These are phyloP conservation scores for Siderastrea radians DNA, from an alignment of 92 coral and sea anemone species.

Conservation along the genomic window DNA sequence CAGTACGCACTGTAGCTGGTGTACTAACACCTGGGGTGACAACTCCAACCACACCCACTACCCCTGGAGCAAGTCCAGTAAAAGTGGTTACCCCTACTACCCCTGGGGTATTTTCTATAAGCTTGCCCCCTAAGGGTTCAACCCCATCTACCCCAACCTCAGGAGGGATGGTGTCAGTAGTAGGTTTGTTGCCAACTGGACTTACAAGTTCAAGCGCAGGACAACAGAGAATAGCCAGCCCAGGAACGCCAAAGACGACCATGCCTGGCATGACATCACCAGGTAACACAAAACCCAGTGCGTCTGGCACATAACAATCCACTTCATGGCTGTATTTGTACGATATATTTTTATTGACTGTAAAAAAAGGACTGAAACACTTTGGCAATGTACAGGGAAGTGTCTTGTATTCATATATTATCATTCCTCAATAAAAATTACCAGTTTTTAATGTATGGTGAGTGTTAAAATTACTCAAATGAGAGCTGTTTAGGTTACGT, in stretches of 20 bases:
- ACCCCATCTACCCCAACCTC: constrained; percentile 60
- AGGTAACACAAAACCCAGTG: constrained; percentile 32
- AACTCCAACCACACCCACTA: constrained; percentile 85
- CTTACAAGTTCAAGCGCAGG: not conserved
- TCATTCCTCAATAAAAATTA: too few species aligned
- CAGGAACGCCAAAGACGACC: constrained; percentile 18
- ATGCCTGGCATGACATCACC: constrained; percentile 9
- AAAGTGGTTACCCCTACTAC: constrained; percentile 64
- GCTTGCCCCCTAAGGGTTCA: constrained; percentile 75
- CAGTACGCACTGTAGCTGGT: constrained; percentile 58
- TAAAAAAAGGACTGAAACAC: not conserved
- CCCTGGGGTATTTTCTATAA: constrained; percentile 73
- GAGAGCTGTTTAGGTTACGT: too few species aligned
- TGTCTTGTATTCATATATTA: too few species aligned
- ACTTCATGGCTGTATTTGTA: not conserved
- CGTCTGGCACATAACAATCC: constrained; percentile 11
- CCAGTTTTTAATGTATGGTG: too few species aligned
- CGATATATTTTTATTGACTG: not conserved
- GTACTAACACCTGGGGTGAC: constrained; percentile 48
- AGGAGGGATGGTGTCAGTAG: constrained; percentile 22
- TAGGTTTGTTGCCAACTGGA: constrained; percentile 33
- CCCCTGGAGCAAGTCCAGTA: constrained; percentile 69
- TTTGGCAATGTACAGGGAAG: not conserved
- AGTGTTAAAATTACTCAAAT: too few species aligned
- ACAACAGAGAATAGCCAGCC: constrained; percentile 1